Conservation (phyloP, 1,140 invertebrate species). For the Antheraea mylitta region DNA sequence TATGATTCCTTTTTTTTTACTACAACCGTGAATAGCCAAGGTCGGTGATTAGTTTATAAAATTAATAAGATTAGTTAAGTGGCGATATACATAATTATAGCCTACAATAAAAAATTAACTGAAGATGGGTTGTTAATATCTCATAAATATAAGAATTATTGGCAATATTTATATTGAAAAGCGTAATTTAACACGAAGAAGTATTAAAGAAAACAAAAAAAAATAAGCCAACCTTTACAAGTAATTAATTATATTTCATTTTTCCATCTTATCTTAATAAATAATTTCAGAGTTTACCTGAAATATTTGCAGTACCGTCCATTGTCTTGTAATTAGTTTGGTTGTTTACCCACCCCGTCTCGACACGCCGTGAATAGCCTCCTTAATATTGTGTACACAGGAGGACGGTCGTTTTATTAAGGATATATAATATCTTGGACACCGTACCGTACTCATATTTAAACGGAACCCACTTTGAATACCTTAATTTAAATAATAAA, state of each 20-base stretch:
- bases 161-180: background rate
- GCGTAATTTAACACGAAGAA: background rate
- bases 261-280: background rate
- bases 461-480: constrained; percentile 19
- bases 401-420: background rate
- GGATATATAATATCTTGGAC: constrained; percentile 10
- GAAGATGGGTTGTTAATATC: no score
- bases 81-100: no score
- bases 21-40: no score
- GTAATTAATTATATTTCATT: background rate
- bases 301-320: constrained; percentile 12
- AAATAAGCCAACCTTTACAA: background rate
- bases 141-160: no score
- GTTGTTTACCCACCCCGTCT: constrained; percentile 9
- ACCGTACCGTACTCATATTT: constrained; percentile 14
- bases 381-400: constrained; percentile 15
- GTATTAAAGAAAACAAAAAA: background rate
- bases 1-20: no score
- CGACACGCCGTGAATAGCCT: constrained; percentile 2
- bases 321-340: constrained; percentile 17
- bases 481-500: constrained; percentile 27
- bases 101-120: no score
- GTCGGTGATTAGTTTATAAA: no score
- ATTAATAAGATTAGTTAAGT: no score
- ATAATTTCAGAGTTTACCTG: background rate